Base-by-base conservation (phyloP, 2,113 vertebrate species). In the Neotoma lepida region DNA sequence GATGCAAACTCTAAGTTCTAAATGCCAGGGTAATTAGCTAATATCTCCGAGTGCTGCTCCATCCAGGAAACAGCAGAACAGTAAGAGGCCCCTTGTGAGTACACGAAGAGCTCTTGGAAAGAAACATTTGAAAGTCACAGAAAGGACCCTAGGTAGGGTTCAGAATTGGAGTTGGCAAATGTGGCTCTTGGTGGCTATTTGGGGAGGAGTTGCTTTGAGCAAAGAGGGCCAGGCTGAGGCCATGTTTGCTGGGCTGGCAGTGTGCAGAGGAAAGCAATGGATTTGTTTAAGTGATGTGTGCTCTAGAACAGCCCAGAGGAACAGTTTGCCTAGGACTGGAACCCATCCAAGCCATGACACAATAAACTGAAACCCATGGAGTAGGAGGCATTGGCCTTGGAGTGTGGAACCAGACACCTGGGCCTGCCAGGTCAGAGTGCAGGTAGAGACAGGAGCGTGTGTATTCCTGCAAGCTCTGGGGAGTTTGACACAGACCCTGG, bases 1-100 rank as follows among this genome's bases (percentile, higher is more conserved):
- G 35, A 89, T 89, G n/a, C 73, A 93, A 88, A 89, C 74, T 68
- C 71, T 46, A 82, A 86, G 76, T 70, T 93, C 56, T 86, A n/a
- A 14, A 77, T 82, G 22, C 18, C 56, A 9, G 56, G 22, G 22
- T 51, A 41, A 54, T 78, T 64, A 77, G 58, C 90, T 91, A 68
- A 68, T 86, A 41, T 74, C 85, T 86, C 51, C 2, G 68, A 85
- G 71, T 46, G n/a, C 9, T 9, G 10, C 26, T 28, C 14, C 63
- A 14, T 20, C 64, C 30, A 0, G 64, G 22, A 92, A 26, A 49
- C 2, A 44, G 15, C 9, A 20, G 78, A 54, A 56, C 66, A 4
- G 33, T 51, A 13, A 71, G 51, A 51, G 66, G 91, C 77, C 81
- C 14, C 28, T 6, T 33, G 64, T 26, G 86, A 80, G 56, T 70